Evolutionary conservation across 2,797 vertebrate genomes (phyloP).

Genomic region (Mastacembelus armatus): DNA sequence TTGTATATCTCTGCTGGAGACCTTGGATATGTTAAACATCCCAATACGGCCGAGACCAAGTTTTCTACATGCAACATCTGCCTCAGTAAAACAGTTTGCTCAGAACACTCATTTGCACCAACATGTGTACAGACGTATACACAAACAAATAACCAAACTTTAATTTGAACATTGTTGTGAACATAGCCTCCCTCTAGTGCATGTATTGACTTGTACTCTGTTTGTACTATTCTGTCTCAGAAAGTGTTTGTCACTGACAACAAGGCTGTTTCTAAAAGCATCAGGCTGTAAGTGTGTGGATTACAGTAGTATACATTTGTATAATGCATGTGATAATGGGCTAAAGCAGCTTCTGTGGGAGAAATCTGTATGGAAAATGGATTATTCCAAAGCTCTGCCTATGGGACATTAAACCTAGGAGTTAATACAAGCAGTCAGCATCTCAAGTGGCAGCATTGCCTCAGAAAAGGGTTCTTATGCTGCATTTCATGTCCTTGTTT

Average conservation of each 20-base stretch:
- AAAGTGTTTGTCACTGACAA: slow-evolving; percentile 71
- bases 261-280: slow-evolving; percentile 74
- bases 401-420: slow-evolving; percentile 81
- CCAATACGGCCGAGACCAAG: slow-evolving; percentile 56
- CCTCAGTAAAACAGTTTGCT: slow-evolving; percentile 59
- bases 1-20: slow-evolving; percentile 81
- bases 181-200: slow-evolving; percentile 20
- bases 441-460: slow-evolving; percentile 77
- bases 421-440: slow-evolving; percentile 84
- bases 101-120: slow-evolving; percentile 19
- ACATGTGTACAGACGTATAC: slow-evolving; percentile 7
- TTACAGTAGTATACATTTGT: slow-evolving; percentile 84
- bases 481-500: slow-evolving; percentile 67
- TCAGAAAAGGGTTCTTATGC: slow-evolving; percentile 72
- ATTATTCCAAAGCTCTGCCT: slow-evolving; percentile 82
- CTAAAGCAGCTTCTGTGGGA: slow-evolving; percentile 82
- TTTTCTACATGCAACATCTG: slow-evolving; percentile 47
- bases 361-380: slow-evolving; percentile 85
- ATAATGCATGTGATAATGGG: slow-evolving; percentile 86
- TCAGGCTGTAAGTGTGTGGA: slow-evolving; percentile 79
- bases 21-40: slow-evolving; percentile 84
- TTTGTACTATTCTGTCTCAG: slow-evolving; percentile 58
- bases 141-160: slow-evolving; percentile 36
- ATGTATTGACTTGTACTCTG: slow-evolving; percentile 37
- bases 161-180: slow-evolving; percentile 36